Percentiles rank a stretch among this genome's conserved stretches.
phyloP scores from a whole-genome alignment of 2,888 invertebrate genomes.

The Sphaerophoria taeniata region DNA sequence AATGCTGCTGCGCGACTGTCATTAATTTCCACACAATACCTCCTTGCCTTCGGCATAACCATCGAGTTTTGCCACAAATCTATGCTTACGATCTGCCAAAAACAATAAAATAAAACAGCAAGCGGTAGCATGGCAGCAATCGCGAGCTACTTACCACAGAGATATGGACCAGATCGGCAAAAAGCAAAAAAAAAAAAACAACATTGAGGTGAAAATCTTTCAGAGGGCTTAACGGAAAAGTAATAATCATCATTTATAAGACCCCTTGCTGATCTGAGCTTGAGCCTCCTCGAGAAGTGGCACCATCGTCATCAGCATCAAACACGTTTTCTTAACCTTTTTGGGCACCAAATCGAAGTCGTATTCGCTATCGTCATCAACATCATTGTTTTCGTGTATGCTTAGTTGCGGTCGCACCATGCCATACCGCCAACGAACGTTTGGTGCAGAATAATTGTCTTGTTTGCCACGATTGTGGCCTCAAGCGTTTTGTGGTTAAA shows the following conservation, averaged over 20 bases:
- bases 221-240: constrained; percentile 43
- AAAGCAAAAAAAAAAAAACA: constrained; percentile 26
- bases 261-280: constrained; percentile 29
- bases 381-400: constrained; percentile 26
- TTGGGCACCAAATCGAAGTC: background rate
- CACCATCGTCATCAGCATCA: constrained; percentile 30
- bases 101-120: constrained; percentile 31
- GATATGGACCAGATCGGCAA: constrained; percentile 50
- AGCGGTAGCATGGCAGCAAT: constrained; percentile 44
- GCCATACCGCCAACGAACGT: constrained; percentile 18
- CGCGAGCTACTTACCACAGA: constrained; percentile 52
- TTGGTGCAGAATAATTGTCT: constrained; percentile 60
- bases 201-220: constrained; percentile 61
- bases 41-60: constrained; percentile 27
- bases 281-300: constrained; percentile 5
- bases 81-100: constrained; percentile 61
- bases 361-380: constrained; percentile 26
- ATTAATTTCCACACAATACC: constrained; percentile 69
- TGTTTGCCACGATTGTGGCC: constrained; percentile 51
- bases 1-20: constrained; percentile 51
- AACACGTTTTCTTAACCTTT: constrained; percentile 19
- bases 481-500: constrained; percentile 34
- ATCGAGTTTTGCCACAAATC: constrained; percentile 38
- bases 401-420: background rate
- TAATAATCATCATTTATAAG: constrained; percentile 62